Conservation (phyloP, 2,113 vertebrate genomes). For the Odontophorus gujanensis region DNA sequence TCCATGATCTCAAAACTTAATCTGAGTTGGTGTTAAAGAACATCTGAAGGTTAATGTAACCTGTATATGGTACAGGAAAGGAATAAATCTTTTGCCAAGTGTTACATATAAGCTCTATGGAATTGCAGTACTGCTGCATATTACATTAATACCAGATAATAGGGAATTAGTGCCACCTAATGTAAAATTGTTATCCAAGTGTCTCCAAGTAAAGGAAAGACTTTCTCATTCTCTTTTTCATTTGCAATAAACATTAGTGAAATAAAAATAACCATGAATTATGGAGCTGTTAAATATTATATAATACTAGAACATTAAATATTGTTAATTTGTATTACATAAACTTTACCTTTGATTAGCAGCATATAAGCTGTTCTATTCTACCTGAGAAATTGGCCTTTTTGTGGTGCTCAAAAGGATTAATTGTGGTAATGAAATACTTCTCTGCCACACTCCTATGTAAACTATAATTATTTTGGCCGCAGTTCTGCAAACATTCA, state of each 20-base stretch:
- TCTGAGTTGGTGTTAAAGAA: background rate
- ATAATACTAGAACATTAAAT: background rate
- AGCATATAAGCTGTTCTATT: constrained; percentile 18
- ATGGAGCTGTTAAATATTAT: constrained; percentile 18
- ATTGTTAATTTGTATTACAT: background rate
- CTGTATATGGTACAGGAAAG: background rate
- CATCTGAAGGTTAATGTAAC: background rate
- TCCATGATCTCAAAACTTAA: background rate
- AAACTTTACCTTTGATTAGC: constrained; percentile 39
- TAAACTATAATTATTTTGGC: constrained; percentile 55
- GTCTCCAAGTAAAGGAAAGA: background rate
- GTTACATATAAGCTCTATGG: background rate
- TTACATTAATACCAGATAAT: constrained; percentile 54
- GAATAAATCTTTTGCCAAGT: background rate
- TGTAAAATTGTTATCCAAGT: constrained; percentile 61
- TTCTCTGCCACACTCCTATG: constrained; percentile 4
- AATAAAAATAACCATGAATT: constrained; percentile 30
- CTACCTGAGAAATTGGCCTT: background rate
- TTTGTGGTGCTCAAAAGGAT: background rate
- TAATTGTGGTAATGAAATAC: constrained; percentile 31
- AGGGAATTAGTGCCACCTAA: constrained; percentile 74
- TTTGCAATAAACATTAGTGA: constrained; percentile 5
- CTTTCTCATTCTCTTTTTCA: background rate
- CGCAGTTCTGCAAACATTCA: background rate
- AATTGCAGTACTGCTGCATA: background rate